Conservation (phyloP, 2,888 invertebrate genomes). For the Allacma fusca region DNA sequence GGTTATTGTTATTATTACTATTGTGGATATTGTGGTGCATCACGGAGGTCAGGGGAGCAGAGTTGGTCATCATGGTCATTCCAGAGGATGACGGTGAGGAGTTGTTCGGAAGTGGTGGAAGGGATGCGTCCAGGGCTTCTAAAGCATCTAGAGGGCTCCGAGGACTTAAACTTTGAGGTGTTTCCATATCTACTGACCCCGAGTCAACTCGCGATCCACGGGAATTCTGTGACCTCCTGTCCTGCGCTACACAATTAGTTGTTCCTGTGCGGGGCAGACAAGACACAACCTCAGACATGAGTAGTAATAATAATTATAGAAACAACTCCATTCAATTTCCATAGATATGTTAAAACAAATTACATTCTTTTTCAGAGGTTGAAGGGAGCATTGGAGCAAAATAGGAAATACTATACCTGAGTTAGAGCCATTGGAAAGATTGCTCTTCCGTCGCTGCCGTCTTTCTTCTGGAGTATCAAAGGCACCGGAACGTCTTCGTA, state of each 20-base stretch:
- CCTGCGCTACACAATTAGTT: conserved; percentile 18
- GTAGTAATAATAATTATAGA: background rate
- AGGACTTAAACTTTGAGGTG: conserved; percentile 64
- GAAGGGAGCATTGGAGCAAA: too few relatives aligned
- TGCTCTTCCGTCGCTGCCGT: conserved; percentile 56
- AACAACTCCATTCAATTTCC: too few relatives aligned
- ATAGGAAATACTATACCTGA: conserved; percentile 49
- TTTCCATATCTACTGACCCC: conserved; percentile 65
- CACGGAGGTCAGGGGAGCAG: conserved; percentile 63
- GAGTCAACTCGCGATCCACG: conserved; percentile 63
- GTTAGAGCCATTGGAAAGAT: conserved; percentile 57
- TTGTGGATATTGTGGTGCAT: conserved; percentile 64
- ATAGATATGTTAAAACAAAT: too few relatives aligned
- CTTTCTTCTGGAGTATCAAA: conserved; percentile 60
- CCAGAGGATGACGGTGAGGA: conserved; percentile 64
- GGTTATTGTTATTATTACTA: conserved; percentile 58
- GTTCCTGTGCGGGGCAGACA: too few relatives aligned
- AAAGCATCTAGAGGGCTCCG: conserved; percentile 63
- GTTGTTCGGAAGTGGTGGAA: conserved; percentile 61
- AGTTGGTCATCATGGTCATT: conserved; percentile 63
- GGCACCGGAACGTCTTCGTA: conserved; percentile 60
- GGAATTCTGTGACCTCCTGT: conserved; percentile 45
- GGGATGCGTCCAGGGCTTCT: conserved; percentile 58
- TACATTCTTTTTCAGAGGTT: too few relatives aligned
- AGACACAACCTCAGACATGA: too few relatives aligned